Evolutionary conservation across 1,140 invertebrate genomes (phyloP), one percentile per base, ranked within the genome.

Genomic region (Drosophila obscura): DNA sequence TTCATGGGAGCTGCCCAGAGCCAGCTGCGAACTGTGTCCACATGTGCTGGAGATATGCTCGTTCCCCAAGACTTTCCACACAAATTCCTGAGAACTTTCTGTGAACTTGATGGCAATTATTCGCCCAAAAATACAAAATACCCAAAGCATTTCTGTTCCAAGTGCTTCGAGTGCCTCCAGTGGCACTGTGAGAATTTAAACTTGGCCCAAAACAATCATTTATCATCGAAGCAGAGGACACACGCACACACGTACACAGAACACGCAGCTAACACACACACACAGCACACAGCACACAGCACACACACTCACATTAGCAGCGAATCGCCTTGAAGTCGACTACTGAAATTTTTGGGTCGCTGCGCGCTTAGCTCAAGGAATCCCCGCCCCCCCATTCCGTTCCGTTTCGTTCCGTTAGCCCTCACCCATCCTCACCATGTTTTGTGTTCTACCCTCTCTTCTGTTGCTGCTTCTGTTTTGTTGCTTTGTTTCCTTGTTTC

Each of bases 131-230:
- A 4, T 22, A 22, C 22, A 22, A 22, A 22, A 43, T 8, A 8
- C 7, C 8, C 28, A 31, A 31, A 31, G 8, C 8, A 9, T 31
- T 9, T 31, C 16, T 16, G 16, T 16, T n/a, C n/a, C n/a, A n/a
- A n/a, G n/a, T n/a, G n/a, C n/a, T n/a, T 31, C 28, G 28, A 3
- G 28, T 2, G 28, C 7, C 28, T 3, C 28, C 28, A 3, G 28
- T 52, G 55, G 49, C 77, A 57, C 51, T 59, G 60, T 55, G 24
- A 77, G 74, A 81, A 68, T 81, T 74, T 71, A 73, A 87, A 74
- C 77, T 81, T 87, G 68, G 64, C 60, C 49, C 52, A 50, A 71
- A 81, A 78, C 73, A 78, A 82, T 82, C 74, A 82, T 87, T 87
- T 85, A 82, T 87, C 74, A 85, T 73, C 66, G 35, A 39, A 39